phyloP scores from a whole-genome alignment of 2,888 invertebrate species.

The Herminia tarsipennalis region DNA sequence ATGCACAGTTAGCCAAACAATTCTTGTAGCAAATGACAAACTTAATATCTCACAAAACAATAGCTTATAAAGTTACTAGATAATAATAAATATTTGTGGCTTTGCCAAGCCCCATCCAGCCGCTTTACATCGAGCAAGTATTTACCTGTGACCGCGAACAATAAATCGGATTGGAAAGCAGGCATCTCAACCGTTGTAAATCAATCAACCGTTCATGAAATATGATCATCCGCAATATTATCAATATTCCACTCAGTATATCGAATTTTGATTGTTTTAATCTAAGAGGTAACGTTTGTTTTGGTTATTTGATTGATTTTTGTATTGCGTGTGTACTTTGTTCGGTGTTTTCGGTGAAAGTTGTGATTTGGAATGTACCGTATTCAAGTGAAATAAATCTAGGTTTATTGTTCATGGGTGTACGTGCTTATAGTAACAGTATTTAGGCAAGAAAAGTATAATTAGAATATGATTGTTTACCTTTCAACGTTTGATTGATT shows the following conservation, averaged over 20 bases:
- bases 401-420: not conserved
- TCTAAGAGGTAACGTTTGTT: slow-evolving; percentile 28
- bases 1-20: too few relatives aligned
- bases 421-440: too few relatives aligned
- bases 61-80: too few relatives aligned
- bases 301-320: slow-evolving; percentile 26
- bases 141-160: slow-evolving; percentile 62
- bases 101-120: slow-evolving; percentile 43
- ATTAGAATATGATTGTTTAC: too few relatives aligned
- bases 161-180: slow-evolving; percentile 76
- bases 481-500: too few relatives aligned
- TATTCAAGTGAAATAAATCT: not conserved
- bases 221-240: slow-evolving; percentile 70
- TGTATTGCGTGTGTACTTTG: not conserved
- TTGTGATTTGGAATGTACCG: not conserved
- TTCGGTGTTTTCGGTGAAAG: slow-evolving; percentile 2
- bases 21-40: too few relatives aligned
- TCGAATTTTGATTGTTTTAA: slow-evolving; percentile 48
- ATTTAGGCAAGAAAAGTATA: too few relatives aligned
- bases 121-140: slow-evolving; percentile 39
- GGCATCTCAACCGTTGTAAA: slow-evolving; percentile 67
- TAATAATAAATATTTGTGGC: not conserved
- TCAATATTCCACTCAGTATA: slow-evolving; percentile 55
- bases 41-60: too few relatives aligned
- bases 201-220: slow-evolving; percentile 74